phyloP scores from a whole-genome alignment of 2,888 invertebrate species.

The Dryococelus australis region DNA sequence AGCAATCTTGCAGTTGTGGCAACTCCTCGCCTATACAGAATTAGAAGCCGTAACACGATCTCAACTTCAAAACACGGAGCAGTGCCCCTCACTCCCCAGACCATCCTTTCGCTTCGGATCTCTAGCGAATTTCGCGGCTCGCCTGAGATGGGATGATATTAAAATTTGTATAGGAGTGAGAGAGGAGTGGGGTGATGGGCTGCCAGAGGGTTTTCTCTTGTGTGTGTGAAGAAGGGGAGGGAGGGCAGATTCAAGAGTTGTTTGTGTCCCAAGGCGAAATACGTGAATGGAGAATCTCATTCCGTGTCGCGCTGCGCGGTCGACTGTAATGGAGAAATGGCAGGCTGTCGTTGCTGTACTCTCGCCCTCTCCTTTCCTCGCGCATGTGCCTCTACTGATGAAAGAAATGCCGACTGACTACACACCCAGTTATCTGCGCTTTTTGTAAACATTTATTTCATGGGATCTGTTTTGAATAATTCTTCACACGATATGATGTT shows the following conservation, averaged over 20 bases:
- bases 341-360: too few relatives aligned
- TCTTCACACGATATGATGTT: too few relatives aligned
- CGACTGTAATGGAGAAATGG: too few relatives aligned
- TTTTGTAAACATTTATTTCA: too few relatives aligned
- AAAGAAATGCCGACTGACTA: too few relatives aligned
- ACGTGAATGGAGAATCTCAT: slow-evolving; percentile 16
- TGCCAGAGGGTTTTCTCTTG: neutral
- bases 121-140: neutral
- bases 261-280: slow-evolving; percentile 1
- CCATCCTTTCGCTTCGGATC: neutral
- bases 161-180: neutral
- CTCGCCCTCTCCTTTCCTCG: too few relatives aligned
- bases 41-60: neutral
- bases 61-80: neutral
- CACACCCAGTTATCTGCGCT: too few relatives aligned
- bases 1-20: neutral
- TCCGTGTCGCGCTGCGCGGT: neutral
- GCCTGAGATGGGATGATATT: neutral
- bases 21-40: neutral
- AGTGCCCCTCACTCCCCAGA: neutral
- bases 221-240: neutral
- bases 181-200: neutral
- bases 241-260: neutral
- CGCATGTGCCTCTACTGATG: too few relatives aligned
- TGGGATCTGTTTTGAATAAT: too few relatives aligned